Evolutionary conservation across 1,140 invertebrate genomes (phyloP).

Genomic region (Drosophila aff.): DNA sequence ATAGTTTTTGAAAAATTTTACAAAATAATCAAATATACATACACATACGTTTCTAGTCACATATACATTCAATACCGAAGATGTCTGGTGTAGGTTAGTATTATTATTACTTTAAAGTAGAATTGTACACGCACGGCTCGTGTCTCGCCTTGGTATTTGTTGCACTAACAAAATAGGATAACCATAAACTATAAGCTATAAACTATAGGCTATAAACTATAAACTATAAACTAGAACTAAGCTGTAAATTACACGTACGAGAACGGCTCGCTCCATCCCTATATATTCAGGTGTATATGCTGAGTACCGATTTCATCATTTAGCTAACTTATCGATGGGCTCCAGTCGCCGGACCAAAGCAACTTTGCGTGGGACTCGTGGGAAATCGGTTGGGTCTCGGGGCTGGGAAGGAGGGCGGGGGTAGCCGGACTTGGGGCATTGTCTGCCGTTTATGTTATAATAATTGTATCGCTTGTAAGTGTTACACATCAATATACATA

Average conservation of each 20-base stretch:
- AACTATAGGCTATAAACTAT: slow-evolving; percentile 8
- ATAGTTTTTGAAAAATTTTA: slow-evolving; percentile 84
- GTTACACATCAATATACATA: slow-evolving; percentile 45
- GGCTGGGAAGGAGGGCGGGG: not conserved
- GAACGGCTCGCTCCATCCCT: slow-evolving; percentile 53
- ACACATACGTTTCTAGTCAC: slow-evolving; percentile 82
- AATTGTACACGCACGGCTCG: slow-evolving; percentile 49
- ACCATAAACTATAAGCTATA: slow-evolving; percentile 6
- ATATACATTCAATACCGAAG: slow-evolving; percentile 83
- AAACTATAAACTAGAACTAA: slow-evolving; percentile 51
- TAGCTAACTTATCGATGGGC: slow-evolving; percentile 62
- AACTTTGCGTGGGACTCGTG: slow-evolving; percentile 32
- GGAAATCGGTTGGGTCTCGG: slow-evolving; percentile 1
- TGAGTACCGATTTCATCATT: slow-evolving; percentile 43
- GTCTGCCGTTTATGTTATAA: slow-evolving; percentile 13
- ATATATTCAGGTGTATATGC: slow-evolving; percentile 55
- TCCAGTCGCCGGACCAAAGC: slow-evolving; percentile 54
- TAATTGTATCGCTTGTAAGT: slow-evolving; percentile 33
- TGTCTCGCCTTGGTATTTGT: slow-evolving; percentile 28
- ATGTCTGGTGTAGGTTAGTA: slow-evolving; percentile 66
- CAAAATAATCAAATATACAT: slow-evolving; percentile 84
- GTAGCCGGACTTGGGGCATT: not conserved
- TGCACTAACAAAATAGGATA: slow-evolving; percentile 64
- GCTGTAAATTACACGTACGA: slow-evolving; percentile 72
- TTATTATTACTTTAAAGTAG: slow-evolving; percentile 57